Base-by-base conservation (phyloP, 2,113 vertebrate genomes). In the Cyprinodon variegatus region DNA sequence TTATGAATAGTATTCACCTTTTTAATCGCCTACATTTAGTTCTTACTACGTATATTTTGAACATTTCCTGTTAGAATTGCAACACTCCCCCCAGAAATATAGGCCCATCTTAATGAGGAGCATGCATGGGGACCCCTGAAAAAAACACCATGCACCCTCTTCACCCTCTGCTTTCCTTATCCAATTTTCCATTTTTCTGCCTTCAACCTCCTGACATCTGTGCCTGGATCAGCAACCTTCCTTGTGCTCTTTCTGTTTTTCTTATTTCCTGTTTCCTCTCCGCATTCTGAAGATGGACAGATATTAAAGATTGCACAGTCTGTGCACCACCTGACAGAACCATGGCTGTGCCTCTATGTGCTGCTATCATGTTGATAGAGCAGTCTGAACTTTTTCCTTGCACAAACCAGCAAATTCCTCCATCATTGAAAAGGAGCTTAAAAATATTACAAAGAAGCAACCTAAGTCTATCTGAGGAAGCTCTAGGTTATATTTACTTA, bases 271-370 rank as follows among this genome's bases (percentile, higher is more conserved):
- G 68, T 77, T 85, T 72, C 57, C 65, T 62, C 62, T 69, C 68
- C 77, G 48, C 48, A 76, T 72, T 79, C 60, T 41, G 91, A 83
- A 92, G 86, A 89, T 78, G 83, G 83, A 93, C 90, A 86, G 88
- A 77, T 82, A 76, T 82, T 77, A 77, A 61, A 82, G 53, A 61
- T 46, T 72, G 59, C 72, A 72, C 75, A 72, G 8, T 63, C 57
- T 17, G 60, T 74, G 45, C 63, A 48, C 65, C 65, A 88, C 67
- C 88, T 83, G 72, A 65, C 83, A 84, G 74, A 88, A 81, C 74
- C 68, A 59, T 60, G 75, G 77, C 65, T 66, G 40, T 69, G 66
- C 61, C 50, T 57, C 20, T 57, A 80, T 80, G 81, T 61, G 70
- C 83, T 70, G 61, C 53, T 65, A 84, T 86, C 67, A 84, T 89